A percentile compares a stretch with the other conserved stretches of the same genome.
phyloP scores from a whole-genome alignment of 2,888 invertebrate genomes.

The Macroteleia sp. region DNA sequence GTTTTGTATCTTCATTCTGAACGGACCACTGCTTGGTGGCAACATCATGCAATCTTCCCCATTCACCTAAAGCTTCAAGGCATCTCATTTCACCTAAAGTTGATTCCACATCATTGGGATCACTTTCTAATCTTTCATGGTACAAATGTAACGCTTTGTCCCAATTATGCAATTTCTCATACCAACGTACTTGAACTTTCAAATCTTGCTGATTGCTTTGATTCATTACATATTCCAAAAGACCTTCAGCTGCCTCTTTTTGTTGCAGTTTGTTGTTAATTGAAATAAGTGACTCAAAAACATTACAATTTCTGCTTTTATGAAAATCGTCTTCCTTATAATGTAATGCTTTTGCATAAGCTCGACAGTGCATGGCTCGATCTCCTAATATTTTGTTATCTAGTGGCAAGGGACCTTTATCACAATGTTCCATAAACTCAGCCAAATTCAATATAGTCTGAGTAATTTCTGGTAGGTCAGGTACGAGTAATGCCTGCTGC shows the following conservation, averaged over 20 bases:
- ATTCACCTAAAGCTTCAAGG: conserved; percentile 98
- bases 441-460: conserved; percentile 98
- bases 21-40: conserved; percentile 92
- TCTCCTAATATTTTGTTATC: conserved; percentile 94
- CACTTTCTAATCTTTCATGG: conserved; percentile 88
- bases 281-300: conserved; percentile 96
- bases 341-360: conserved; percentile 92
- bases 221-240: conserved; percentile 95
- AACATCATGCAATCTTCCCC: conserved; percentile 93
- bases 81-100: conserved; percentile 97
- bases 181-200: conserved; percentile 95
- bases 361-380: conserved; percentile 96
- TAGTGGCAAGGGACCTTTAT: conserved; percentile 96
- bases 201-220: conserved; percentile 86
- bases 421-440: conserved; percentile 99
- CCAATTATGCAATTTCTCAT: conserved; percentile 99
- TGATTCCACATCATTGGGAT: conserved; percentile 90
- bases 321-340: conserved; percentile 98
- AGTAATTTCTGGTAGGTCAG: conserved; percentile 97
- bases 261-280: conserved; percentile 99
- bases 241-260: conserved; percentile 98
- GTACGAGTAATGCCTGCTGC: conserved; percentile 95
- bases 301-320: conserved; percentile 91
- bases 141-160: conserved; percentile 97
- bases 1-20: conserved; percentile 86